Conservation (phyloP, 2,797 vertebrate species). For the Lates japonicus region DNA sequence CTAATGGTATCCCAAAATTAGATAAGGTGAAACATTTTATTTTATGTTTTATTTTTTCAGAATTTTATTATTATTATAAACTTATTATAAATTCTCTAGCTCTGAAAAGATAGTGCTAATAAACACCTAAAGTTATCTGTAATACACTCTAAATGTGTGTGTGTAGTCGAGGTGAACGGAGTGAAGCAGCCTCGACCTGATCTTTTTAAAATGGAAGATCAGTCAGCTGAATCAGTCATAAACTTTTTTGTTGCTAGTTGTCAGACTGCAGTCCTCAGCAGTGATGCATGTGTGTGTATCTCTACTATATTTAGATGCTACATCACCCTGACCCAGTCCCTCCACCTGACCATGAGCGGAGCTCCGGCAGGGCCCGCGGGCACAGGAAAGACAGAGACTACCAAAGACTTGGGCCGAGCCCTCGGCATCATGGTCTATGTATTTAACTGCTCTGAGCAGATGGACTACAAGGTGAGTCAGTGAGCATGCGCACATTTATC, state of each 20-base stretch:
- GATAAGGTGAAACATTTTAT: no score
- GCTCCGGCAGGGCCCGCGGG: slow-evolving; percentile 95
- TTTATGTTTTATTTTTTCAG: no score
- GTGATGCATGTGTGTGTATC: slow-evolving; percentile 8
- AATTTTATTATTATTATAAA: no score
- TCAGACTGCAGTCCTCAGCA: background rate
- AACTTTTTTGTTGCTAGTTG: no score
- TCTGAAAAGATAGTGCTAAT: background rate
- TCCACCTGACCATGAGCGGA: slow-evolving; percentile 96
- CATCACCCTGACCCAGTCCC: slow-evolving; percentile 96
- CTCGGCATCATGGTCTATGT: slow-evolving; percentile 97
- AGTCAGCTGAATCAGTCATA: slow-evolving; percentile 1
- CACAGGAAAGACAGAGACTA: slow-evolving; percentile 97
- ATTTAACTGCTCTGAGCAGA: slow-evolving; percentile 99
- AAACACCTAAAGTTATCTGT: background rate
- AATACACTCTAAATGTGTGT: background rate
- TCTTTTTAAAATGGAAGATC: background rate
- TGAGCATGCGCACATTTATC: background rate
- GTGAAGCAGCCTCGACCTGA: background rate
- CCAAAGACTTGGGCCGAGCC: slow-evolving; percentile 96
- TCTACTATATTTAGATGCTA: slow-evolving; percentile 88
- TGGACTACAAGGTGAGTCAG: slow-evolving; percentile 96
- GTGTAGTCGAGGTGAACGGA: background rate
- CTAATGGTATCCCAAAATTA: no score
- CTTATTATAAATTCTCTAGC: no score